Evolutionary conservation across 2,113 vertebrate genomes (phyloP), one percentile per base, ranked within the genome.

Genomic region (Toxotes chatareus): DNA sequence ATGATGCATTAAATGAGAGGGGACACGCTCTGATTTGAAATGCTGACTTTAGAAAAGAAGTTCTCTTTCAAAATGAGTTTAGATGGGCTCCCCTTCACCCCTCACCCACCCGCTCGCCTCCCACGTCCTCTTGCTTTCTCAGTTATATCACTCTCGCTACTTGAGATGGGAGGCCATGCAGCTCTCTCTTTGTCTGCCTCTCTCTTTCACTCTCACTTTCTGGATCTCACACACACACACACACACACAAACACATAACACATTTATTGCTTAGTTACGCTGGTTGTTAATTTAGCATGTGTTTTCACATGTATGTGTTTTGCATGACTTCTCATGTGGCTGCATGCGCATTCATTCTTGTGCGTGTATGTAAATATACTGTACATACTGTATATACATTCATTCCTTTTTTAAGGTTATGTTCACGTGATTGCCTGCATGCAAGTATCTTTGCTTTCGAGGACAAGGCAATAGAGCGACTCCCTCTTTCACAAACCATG

Each of bases 1-100:
- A 95, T 92, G 94, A 92, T 94, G 92, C 94, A 94, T 95, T 95
- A 95, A 95, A 95, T 95, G 93, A 94, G 94, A 90, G 86, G 88
- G 91, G 95, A 95, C 94, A 95, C 92, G 93, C 91, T 94, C 92
- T 60, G 89, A 95, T 95, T 96, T 85, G 94, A 94, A 95, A 95
- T 95, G 94, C 95, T 96, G 95, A 95, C 95, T 95, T 95, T 93
- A 93, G 92, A 94, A 95, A 95, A 95, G 84, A 95, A 94, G 93
- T 95, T 95, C 60, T 77, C 94, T 95, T 94, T 87, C 73, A 68
- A 92, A 94, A 94, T 93, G 92, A 95, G 92, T 95, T 95, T 84
- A 90, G 93, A 95, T 92, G 92, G 88, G 91, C 86, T 92, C 79
- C 77, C 76, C 89, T 85, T 83, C 85, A 88, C 89, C 91, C 92